These are phyloP conservation scores for Anaspis maculata DNA, from an alignment of 2,888 invertebrate genomes.

Conservation along the genomic window DNA sequence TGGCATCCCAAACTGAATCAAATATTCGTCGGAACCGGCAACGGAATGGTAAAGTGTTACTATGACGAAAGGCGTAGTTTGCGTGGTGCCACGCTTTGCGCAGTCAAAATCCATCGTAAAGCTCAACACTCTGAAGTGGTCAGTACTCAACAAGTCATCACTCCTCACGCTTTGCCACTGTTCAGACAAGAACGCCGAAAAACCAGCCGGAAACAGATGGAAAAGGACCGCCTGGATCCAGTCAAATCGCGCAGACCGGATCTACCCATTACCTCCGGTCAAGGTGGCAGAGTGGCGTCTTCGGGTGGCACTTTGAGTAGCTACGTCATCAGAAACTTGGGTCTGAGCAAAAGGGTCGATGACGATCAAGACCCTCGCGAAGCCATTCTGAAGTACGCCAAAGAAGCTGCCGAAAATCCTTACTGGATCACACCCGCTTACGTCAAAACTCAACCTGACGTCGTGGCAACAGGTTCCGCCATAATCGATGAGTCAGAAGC, in stretches of 20 bases:
- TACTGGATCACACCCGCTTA: conserved; percentile 95
- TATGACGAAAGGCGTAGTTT: conserved; percentile 84
- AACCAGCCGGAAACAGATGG: conserved; percentile 82
- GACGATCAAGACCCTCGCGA: conserved; percentile 92
- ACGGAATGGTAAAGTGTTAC: conserved; percentile 82
- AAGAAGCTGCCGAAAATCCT: conserved; percentile 92
- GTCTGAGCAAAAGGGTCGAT: conserved; percentile 82
- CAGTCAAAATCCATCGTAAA: conserved; percentile 65
- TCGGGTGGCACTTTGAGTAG: conserved; percentile 95
- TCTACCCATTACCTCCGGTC: conserved; percentile 79
- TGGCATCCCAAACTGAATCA: conserved; percentile 99
- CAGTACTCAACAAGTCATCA: conserved; percentile 87
- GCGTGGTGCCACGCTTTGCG: conserved; percentile 85
- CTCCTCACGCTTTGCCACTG: conserved; percentile 91
- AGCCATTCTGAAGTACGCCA: conserved; percentile 89
- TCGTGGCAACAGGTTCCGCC: conserved; percentile 54
- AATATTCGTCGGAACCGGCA: conserved; percentile 85
- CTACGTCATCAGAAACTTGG: conserved; percentile 83
- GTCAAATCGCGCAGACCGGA: conserved; percentile 76
- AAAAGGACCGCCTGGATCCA: conserved; percentile 83
- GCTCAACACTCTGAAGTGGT: conserved; percentile 79
- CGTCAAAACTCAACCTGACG: conserved; percentile 79
- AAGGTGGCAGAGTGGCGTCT: conserved; percentile 88
- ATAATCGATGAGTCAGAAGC: conserved; percentile 36
- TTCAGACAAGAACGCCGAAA: conserved; percentile 88